These are phyloP conservation scores for Rousettus leschenaultii DNA, from an alignment of 2,113 vertebrate species.

Conservation along the genomic window DNA sequence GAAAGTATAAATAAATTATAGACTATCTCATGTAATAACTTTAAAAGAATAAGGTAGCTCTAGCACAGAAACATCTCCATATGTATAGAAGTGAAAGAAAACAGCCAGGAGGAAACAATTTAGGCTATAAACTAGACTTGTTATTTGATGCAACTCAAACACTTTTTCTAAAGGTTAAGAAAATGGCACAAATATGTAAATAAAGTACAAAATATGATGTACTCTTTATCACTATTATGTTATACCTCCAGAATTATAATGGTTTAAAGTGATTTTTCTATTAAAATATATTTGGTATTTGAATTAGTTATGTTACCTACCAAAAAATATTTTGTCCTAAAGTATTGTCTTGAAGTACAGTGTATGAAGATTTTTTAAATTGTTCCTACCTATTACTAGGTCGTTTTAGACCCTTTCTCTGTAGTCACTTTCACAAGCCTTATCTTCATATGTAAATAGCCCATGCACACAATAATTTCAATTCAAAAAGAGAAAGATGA, in stretches of 20 bases:
- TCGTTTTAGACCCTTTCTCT: not conserved
- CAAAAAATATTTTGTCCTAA: not conserved
- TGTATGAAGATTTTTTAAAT: not conserved
- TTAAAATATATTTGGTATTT: not conserved
- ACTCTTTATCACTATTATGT: not conserved
- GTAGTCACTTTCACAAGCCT: not conserved
- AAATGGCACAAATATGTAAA: not conserved
- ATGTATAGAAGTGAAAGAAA: not conserved
- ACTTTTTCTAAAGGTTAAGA: not conserved
- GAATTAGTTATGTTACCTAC: not conserved
- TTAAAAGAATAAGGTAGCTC: not conserved
- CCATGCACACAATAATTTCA: not conserved
- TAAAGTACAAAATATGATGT: not conserved
- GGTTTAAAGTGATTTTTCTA: not conserved
- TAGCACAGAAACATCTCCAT: not conserved
- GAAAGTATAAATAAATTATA: not conserved
- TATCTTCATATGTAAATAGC: slow-evolving; percentile 9
- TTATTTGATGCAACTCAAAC: slow-evolving; percentile 26
- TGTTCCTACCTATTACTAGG: not conserved
- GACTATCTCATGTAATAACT: not conserved
- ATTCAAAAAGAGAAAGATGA: not conserved
- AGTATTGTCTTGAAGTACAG: not conserved
- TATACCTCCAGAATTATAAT: not conserved
- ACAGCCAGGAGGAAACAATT: not conserved
- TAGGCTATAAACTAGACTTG: not conserved